Conservation (phyloP, 2,113 vertebrate genomes). For the Corythaixoides concolor region DNA sequence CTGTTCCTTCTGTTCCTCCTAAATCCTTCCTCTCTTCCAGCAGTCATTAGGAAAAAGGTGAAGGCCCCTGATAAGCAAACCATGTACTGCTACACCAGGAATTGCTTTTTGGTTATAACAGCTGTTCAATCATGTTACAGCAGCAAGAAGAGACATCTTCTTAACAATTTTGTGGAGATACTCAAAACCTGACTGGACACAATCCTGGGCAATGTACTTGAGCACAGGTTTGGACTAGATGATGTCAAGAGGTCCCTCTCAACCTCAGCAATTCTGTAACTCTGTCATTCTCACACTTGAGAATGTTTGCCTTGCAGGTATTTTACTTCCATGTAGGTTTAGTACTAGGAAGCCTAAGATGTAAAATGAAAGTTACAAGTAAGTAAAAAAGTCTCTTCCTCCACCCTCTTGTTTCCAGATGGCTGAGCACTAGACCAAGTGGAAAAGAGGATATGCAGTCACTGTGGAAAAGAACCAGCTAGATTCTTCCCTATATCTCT, state of each 20-base stretch:
- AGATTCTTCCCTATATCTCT: not conserved
- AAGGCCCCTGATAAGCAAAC: not conserved
- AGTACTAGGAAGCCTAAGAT: not conserved
- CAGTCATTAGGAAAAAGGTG: not conserved
- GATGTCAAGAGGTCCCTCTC: not conserved
- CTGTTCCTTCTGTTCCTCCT: not conserved
- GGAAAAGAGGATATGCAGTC: not conserved
- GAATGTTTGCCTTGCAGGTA: not conserved
- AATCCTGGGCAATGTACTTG: not conserved
- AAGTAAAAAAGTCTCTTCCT: not conserved
- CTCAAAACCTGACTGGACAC: not conserved
- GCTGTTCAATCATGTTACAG: fast-evolving
- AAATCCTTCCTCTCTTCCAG: not conserved
- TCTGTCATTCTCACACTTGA: not conserved
- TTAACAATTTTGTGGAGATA: not conserved
- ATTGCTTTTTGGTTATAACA: not conserved
- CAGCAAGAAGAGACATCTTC: not conserved
- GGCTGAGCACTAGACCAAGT: not conserved
- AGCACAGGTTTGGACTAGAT: not conserved
- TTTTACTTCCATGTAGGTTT: not conserved
- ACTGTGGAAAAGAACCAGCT: not conserved
- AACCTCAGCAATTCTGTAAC: not conserved
- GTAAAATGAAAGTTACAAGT: not conserved
- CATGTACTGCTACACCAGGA: not conserved
- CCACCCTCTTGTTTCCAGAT: not conserved